phyloP scores from a whole-genome alignment of 2,888 invertebrate species.

The Beris chalybata region DNA sequence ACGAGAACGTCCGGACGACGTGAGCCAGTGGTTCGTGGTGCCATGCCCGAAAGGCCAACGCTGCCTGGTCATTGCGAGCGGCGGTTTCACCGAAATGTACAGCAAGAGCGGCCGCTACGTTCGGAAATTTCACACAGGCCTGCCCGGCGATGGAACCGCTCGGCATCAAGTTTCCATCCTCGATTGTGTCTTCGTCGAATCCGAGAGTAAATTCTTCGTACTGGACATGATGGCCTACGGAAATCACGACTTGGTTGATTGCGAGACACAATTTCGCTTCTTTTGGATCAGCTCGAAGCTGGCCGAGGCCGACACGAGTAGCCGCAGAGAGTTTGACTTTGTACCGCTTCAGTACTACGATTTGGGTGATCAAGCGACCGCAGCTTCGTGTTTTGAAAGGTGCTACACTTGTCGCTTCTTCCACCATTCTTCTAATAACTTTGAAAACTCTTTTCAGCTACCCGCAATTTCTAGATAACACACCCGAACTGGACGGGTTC shows the following conservation, averaged over 20 bases:
- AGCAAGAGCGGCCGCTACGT: slow-evolving; percentile 65
- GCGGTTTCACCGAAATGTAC: slow-evolving; percentile 69
- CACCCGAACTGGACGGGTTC: slow-evolving; percentile 75
- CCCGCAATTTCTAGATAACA: slow-evolving; percentile 51
- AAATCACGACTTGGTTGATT: slow-evolving; percentile 49
- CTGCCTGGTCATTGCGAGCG: slow-evolving; percentile 75
- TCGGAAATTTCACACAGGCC: slow-evolving; percentile 57
- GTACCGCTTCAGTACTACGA: slow-evolving; percentile 45
- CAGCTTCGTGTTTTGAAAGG: slow-evolving; percentile 45
- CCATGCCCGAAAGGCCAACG: slow-evolving; percentile 85
- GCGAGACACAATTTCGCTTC: slow-evolving; percentile 72
- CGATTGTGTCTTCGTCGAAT: slow-evolving; percentile 77
- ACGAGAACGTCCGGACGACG: slow-evolving; percentile 77
- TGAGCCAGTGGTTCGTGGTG: slow-evolving; percentile 73
- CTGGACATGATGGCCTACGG: slow-evolving; percentile 67
- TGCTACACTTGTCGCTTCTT: not conserved
- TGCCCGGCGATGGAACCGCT: slow-evolving; percentile 48
- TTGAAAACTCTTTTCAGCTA: slow-evolving; percentile 33
- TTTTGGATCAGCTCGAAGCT: slow-evolving; percentile 80
- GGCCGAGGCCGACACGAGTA: slow-evolving; percentile 57
- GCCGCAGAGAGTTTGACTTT: slow-evolving; percentile 45
- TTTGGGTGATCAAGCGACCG: slow-evolving; percentile 45
- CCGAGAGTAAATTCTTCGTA: slow-evolving; percentile 68
- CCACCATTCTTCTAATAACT: not conserved
- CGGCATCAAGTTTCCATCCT: slow-evolving; percentile 58